These are phyloP conservation scores for Mayetiola destructor DNA, from an alignment of 2,888 invertebrate genomes.

Conservation along the genomic window DNA sequence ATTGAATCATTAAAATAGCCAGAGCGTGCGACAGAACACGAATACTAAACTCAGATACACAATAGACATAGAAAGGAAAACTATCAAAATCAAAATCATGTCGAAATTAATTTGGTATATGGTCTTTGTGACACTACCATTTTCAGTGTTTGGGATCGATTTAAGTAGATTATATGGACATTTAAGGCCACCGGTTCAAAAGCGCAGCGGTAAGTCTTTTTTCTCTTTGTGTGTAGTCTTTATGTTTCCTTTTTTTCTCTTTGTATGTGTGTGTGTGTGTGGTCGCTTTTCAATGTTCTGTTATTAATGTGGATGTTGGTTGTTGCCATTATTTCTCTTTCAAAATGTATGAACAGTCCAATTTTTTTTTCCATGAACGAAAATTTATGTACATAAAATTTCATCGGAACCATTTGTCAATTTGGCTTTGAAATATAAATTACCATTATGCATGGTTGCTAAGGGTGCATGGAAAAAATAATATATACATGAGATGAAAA, in stretches of 20 bases:
- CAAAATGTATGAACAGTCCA: too few species aligned
- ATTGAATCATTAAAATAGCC: too few species aligned
- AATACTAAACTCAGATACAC: not conserved
- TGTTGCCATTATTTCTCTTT: not conserved
- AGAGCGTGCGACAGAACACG: not conserved
- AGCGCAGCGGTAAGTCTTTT: conserved; percentile 30
- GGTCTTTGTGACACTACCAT: conserved; percentile 50
- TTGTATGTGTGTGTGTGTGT: not conserved
- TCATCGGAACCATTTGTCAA: too few species aligned
- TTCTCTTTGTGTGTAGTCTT: not conserved
- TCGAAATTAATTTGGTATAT: conserved; percentile 32
- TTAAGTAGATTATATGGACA: conserved; percentile 70
- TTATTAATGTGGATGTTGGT: not conserved
- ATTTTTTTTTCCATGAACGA: too few species aligned
- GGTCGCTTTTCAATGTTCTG: too few species aligned
- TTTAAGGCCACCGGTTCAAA: conserved; percentile 34
- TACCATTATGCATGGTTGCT: too few species aligned
- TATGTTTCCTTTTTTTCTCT: not conserved
- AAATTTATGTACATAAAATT: too few species aligned
- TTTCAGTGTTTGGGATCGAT: conserved; percentile 56
- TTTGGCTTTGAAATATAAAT: too few species aligned
- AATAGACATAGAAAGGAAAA: not conserved
- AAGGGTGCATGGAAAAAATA: too few species aligned
- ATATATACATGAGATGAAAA: too few species aligned
- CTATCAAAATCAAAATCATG: conserved; percentile 16